These are phyloP conservation scores for Reticulitermes speratus DNA, from an alignment of 1,140 invertebrate species.

Conservation along the genomic window DNA sequence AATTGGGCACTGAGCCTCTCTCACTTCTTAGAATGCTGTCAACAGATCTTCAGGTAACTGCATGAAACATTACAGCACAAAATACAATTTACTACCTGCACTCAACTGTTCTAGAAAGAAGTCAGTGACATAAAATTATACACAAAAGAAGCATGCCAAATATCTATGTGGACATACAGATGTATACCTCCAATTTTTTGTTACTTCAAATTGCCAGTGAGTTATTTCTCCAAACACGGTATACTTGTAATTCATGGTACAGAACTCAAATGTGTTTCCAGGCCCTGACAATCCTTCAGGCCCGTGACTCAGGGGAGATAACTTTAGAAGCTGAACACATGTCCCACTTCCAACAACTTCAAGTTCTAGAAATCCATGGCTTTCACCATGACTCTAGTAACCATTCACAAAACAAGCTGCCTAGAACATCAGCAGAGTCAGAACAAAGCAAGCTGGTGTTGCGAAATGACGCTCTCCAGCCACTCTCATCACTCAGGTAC, in stretches of 20 bases:
- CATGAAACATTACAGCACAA: background rate
- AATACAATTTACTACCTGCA: no score
- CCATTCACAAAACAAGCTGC: background rate
- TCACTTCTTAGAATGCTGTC: conserved; percentile 9
- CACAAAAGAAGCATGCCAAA: no score
- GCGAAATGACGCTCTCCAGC: background rate
- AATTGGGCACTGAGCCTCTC: conserved; percentile 11
- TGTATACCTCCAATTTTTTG: no score
- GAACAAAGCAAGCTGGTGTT: conserved; percentile 2
- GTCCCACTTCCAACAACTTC: conserved; percentile 20
- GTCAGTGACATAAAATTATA: no score
- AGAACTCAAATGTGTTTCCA: background rate
- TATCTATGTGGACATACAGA: no score
- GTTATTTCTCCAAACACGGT: no score
- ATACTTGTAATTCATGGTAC: no score
- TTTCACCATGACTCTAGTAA: conserved; percentile 24
- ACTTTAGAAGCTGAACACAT: conserved; percentile 29
- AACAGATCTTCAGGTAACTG: conserved; percentile 28
- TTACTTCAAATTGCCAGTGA: no score
- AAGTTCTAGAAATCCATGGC: conserved; percentile 29
- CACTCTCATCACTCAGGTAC: conserved; percentile 27
- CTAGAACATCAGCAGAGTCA: background rate
- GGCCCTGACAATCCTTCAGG: conserved; percentile 29
- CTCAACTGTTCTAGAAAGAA: no score
- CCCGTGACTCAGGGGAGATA: conserved; percentile 27